Evolutionary conservation across 2,113 vertebrate species (phyloP).

Genomic region (Leuciscus idus): DNA sequence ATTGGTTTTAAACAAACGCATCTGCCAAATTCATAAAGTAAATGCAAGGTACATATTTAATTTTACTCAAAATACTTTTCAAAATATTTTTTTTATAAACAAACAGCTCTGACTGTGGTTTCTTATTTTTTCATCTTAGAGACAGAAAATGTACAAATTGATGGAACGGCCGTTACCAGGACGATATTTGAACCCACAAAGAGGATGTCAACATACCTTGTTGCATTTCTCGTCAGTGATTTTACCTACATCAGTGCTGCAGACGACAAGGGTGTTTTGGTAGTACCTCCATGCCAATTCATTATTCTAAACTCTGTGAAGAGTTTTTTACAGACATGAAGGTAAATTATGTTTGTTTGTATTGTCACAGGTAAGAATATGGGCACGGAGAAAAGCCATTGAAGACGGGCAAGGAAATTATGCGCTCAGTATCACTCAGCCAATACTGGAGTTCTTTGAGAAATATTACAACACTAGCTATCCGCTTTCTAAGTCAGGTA

Average conservation of each 20-base stretch:
- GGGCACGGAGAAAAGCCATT: constrained; percentile 85
- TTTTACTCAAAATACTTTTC: not conserved
- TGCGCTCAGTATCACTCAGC: constrained; percentile 76
- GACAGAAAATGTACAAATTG: fast-evolving
- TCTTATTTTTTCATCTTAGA: constrained; percentile 33
- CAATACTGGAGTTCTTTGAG: constrained; percentile 85
- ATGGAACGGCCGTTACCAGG: fast-evolving
- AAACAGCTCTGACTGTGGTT: not conserved
- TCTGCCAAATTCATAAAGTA: not conserved
- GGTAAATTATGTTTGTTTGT: not conserved
- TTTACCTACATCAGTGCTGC: not conserved
- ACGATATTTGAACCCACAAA: constrained; percentile 70
- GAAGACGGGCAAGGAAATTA: constrained; percentile 69
- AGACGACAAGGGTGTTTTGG: not conserved
- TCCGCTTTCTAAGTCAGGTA: constrained; percentile 88
- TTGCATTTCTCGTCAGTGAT: constrained; percentile 84
- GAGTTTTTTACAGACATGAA: not conserved
- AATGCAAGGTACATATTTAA: not conserved
- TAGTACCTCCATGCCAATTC: constrained; percentile 59
- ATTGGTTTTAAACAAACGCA: not conserved
- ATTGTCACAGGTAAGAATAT: constrained; percentile 84
- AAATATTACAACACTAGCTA: constrained; percentile 76
- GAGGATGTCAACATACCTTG: constrained; percentile 84
- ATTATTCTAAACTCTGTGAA: not conserved
- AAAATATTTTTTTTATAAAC: not conserved